Evolutionary conservation across 30 jellyfish, hydroid and myxozoan genomes (phyloP).

Genomic region (Haliclystus octoradiatus): DNA sequence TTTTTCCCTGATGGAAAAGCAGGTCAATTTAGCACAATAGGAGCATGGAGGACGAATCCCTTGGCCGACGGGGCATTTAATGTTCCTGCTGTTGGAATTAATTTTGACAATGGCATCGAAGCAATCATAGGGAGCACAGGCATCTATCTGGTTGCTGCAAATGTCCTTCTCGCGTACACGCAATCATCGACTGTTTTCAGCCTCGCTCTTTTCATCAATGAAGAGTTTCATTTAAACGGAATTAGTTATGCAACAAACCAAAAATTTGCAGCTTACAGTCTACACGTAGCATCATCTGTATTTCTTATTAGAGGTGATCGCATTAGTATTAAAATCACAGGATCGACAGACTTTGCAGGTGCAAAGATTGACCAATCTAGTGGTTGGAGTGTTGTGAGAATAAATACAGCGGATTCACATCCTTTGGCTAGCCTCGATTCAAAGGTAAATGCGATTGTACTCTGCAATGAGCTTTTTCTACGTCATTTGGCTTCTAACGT

Average conservation of each 20-base stretch:
- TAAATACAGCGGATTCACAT: no score
- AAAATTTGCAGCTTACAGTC: conserved; percentile 20
- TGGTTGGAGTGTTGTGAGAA: conserved; percentile 24
- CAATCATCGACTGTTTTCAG: conserved; percentile 23
- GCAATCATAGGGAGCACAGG: conserved; percentile 48
- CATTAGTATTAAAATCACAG: conserved; percentile 22
- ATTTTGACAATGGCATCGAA: conserved; percentile 41
- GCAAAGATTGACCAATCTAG: conserved; percentile 1
- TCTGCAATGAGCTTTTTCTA: no score
- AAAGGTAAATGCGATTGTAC: no score
- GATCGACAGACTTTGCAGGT: conserved; percentile 13
- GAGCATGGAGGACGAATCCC: conserved; percentile 15
- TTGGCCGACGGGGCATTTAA: conserved; percentile 24
- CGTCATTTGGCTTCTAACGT: no score
- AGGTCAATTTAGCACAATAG: conserved; percentile 10
- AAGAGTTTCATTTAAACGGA: conserved; percentile 51
- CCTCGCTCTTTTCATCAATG: conserved; percentile 33
- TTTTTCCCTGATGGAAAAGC: conserved; percentile 10
- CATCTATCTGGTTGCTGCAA: conserved; percentile 61
- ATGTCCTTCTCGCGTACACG: conserved; percentile 23
- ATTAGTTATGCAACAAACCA: conserved; percentile 28
- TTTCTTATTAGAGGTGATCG: conserved; percentile 48
- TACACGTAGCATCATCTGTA: conserved; percentile 63
- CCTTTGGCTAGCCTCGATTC: no score
- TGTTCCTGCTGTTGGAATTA: conserved; percentile 26